Evolutionary conservation across 2,797 vertebrate genomes (phyloP).

Genomic region (Remorina albescens): DNA sequence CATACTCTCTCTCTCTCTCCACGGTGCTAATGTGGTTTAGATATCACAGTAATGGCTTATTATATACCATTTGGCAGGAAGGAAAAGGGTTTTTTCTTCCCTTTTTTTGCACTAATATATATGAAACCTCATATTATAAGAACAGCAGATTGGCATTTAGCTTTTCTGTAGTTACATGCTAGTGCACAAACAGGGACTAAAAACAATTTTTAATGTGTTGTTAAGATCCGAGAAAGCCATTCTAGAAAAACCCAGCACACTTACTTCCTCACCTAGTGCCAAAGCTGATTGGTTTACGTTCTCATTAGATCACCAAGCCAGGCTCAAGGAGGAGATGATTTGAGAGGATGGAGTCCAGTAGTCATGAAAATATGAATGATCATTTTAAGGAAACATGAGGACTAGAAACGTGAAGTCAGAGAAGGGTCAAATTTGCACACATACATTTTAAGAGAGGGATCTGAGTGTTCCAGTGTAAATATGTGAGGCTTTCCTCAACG

Average conservation of each 20-base stretch:
- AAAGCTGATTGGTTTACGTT: slow-evolving; percentile 71
- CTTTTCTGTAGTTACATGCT: slow-evolving; percentile 15
- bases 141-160: neutral
- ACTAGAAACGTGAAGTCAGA: slow-evolving; percentile 12
- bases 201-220: neutral
- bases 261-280: slow-evolving; percentile 74
- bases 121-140: slow-evolving; percentile 4
- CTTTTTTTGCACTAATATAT: slow-evolving; percentile 18
- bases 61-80: slow-evolving; percentile 21
- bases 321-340: neutral
- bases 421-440: slow-evolving; percentile 18
- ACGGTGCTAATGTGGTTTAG: slow-evolving; percentile 74
- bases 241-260: slow-evolving; percentile 64
- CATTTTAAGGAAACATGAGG: slow-evolving; percentile 7
- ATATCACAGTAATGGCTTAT: slow-evolving; percentile 45
- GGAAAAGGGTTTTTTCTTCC: slow-evolving; percentile 13
- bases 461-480: slow-evolving; percentile 73
- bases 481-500: slow-evolving; percentile 64
- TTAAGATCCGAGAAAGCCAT: slow-evolving; percentile 47
- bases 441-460: slow-evolving; percentile 31
- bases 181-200: slow-evolving; percentile 33
- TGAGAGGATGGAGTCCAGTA: slow-evolving; percentile 2
- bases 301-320: slow-evolving; percentile 33
- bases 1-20: slow-evolving; percentile 53
- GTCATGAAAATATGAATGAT: slow-evolving; percentile 31